Base-by-base conservation (phyloP, 1,140 invertebrate species). In the Drusus annulatus region DNA sequence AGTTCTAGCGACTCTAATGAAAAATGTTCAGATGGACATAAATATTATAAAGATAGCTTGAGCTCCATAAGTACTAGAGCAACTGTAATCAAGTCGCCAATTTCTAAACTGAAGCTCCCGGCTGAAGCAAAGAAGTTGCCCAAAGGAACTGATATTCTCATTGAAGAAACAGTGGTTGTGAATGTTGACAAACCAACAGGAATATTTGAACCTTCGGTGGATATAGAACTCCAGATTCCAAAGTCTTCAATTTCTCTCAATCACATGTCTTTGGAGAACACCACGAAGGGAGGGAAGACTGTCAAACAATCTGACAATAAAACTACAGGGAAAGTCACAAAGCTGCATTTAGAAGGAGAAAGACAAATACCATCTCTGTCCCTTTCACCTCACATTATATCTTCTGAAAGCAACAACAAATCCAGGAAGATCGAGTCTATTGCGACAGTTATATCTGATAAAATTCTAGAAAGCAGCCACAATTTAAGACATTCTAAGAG, bases 121-220 rank as follows among this genome's bases (percentile, higher is more conserved):
- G 76, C 89, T 8, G 90, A 91, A 78, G 83, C 84, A 13, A 90
- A 91, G 84, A 89, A 88, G 80, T 76, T 81, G n/a, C 79, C 86
- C 10, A 90, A 88, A 85, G 80, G 84, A 56, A 36, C 84, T 25
- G 88, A 90, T 77, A 78, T 81, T 68, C 73, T 84, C 5, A 81
- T 86, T 19, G 88, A 88, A 79, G 85, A 85, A 73, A 84, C 85
- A 13, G 68, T 88, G 58, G 86, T 90, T 10, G 86, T 90, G 1
- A 89, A 89, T 84, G 85, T 87, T 1, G 89, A 90, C 80, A 90
- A 90, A 79, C 92, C 92, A 0, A 92, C 92, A 0, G 92, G 92
- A 16, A 91, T 93, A 81, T 93, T 93, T 86, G 91, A 92, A 83
- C 91, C 92, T 0, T 92, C 92, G 7, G 86, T 92, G 36, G 91